phyloP scores from a whole-genome alignment of 2,797 vertebrate genomes.

The Triplophysa yarkandensis region DNA sequence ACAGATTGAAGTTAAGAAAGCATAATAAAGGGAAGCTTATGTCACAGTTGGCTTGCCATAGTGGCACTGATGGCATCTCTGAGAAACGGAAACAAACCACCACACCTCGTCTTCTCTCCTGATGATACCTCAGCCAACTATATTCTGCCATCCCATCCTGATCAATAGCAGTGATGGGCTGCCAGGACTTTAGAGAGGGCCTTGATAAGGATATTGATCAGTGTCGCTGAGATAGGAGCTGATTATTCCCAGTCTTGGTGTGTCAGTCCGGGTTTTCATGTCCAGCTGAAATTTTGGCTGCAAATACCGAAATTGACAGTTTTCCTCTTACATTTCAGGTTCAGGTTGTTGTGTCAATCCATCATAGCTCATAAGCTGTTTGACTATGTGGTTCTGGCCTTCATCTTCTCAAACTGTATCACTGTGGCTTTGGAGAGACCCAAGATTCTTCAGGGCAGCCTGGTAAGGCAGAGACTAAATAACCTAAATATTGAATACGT shows the following conservation, averaged over 20 bases:
- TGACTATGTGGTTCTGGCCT: conserved; percentile 92
- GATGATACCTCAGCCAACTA: background rate
- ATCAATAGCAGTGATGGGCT: conserved; percentile 51
- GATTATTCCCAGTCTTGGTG: conserved; percentile 31
- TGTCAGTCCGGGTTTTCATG: conserved; percentile 13
- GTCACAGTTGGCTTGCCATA: conserved; percentile 26
- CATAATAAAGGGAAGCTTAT: conserved; percentile 19
- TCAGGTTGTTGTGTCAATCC: conserved; percentile 91
- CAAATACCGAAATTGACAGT: background rate
- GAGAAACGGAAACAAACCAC: conserved; percentile 17
- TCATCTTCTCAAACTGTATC: conserved; percentile 99
- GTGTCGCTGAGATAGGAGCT: conserved; percentile 42
- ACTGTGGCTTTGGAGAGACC: conserved; percentile 96
- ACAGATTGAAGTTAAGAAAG: conserved; percentile 8
- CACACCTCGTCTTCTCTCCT: conserved; percentile 4
- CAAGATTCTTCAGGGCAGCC: conserved; percentile 89
- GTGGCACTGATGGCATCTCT: conserved; percentile 17
- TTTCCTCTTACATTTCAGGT: conserved; percentile 70
- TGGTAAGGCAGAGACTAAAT: conserved; percentile 71
- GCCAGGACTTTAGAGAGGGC: conserved; percentile 59
- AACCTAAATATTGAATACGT: background rate
- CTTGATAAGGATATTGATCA: conserved; percentile 69
- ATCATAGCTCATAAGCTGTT: conserved; percentile 95
- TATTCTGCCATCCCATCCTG: conserved; percentile 30
- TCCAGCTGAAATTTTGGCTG: conserved; percentile 1